A percentile compares a stretch with the other conserved stretches of the same genome.
phyloP scores from a whole-genome alignment of 1,140 invertebrate species.

The Planococcus citri region DNA sequence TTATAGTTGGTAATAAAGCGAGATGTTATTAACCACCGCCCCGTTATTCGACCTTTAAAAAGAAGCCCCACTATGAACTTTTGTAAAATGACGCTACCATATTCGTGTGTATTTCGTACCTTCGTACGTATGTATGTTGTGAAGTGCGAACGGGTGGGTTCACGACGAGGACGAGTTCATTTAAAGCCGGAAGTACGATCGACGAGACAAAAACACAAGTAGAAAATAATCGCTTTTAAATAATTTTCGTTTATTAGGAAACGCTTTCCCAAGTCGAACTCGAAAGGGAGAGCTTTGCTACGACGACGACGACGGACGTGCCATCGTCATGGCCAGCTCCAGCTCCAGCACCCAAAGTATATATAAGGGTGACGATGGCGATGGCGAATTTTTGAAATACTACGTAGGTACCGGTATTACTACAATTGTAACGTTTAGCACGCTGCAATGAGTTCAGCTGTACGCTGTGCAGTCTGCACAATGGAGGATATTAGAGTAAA shows the following conservation, averaged over 20 bases:
- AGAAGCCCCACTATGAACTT: constrained; percentile 2
- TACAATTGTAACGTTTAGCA: not conserved
- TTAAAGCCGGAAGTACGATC: not conserved
- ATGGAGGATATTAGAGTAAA: constrained; percentile 14
- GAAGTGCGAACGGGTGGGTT: not conserved
- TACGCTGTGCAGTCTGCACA: not conserved
- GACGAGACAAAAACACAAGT: not conserved
- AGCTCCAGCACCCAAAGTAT: no score
- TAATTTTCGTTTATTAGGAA: not conserved
- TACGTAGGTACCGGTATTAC: no score
- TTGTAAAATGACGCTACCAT: constrained; percentile 1
- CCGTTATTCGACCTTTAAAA: constrained; percentile 10
- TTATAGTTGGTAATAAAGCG: constrained; percentile 15
- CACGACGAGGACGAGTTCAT: not conserved
- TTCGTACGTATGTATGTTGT: no score
- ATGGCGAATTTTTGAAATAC: no score
- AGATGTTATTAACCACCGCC: constrained; percentile 10
- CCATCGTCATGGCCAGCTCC: no score
- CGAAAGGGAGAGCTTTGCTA: no score
- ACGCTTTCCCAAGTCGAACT: not conserved
- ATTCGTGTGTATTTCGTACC: no score
- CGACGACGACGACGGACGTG: no score
- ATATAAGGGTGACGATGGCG: no score
- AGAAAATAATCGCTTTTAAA: not conserved
- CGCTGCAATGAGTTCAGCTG: not conserved